Evolutionary conservation across 2,113 vertebrate genomes (phyloP), one percentile per base, ranked within the genome.

Genomic region (Synodontis membranacea): DNA sequence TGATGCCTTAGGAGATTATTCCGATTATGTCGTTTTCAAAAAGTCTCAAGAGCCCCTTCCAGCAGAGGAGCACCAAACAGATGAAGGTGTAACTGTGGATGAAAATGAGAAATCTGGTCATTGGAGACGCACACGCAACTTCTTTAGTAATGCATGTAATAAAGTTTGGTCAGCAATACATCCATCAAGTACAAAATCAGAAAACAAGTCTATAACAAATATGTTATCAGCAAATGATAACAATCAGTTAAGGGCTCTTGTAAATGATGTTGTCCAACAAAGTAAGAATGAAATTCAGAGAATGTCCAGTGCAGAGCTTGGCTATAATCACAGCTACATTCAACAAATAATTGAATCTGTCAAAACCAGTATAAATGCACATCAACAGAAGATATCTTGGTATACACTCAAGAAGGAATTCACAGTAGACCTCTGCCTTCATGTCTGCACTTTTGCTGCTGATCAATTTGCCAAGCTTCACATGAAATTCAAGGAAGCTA

Each of bases 311-410:
- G n/a, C 23, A 82, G 85, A 23, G 76, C 42, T 11, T 25, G 90
- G 87, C 4, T 91, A 90, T 50, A 89, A 50, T 54, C 39, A 80
- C 2, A 84, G 64, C 83, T 87, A 79, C 37, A 46, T 90, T 80
- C 86, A 93, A 82, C 92, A 94, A 91, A 94, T 95, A 34, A 70
- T 93, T 1, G 42, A 68, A 0, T 84, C 89, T 76, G 87, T 94
- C 0, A 6, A 90, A 58, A 11, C 68, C 5, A 85, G 86, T 4
- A 11, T 88, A 1, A 9, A 42, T 34, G 4, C 48, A 0, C 64
- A 86, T 19, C 21, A 89, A 68, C 21, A 37, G 0, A 64, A 82
- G 7, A 79, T 64, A 0, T 10, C 48, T 17, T 76, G 48, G 11
- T 89, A 90, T 76, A 39, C 0, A 11, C 46, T 92, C 3, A 90